Evolutionary conservation across 2,888 invertebrate genomes (phyloP).

Genomic region (Odontocerum albicorne): DNA sequence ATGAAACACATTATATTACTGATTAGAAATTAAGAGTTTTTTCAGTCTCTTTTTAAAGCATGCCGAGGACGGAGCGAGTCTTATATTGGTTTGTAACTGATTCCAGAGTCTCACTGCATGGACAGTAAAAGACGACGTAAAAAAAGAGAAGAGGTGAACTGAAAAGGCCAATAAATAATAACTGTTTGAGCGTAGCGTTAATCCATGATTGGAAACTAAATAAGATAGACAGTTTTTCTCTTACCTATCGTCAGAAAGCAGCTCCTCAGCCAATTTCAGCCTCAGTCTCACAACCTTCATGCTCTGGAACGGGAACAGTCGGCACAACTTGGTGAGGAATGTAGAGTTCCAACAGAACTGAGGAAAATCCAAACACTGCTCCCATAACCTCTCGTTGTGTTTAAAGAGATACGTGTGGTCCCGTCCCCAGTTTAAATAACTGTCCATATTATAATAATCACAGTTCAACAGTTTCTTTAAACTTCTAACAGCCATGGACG

Average conservation of each 20-base stretch:
- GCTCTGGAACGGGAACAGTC: slow-evolving; percentile 83
- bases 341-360: slow-evolving; percentile 61
- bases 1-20: too few species aligned
- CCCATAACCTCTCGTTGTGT: slow-evolving; percentile 84
- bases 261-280: slow-evolving; percentile 68
- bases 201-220: too few species aligned
- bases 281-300: slow-evolving; percentile 85
- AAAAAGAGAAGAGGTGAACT: too few species aligned
- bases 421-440: slow-evolving; percentile 78
- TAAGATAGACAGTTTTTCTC: slow-evolving; percentile 42
- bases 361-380: slow-evolving; percentile 56
- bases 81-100: too few species aligned
- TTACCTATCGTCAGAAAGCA: slow-evolving; percentile 73
- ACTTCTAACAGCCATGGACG: slow-evolving; percentile 66
- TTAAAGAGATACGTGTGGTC: slow-evolving; percentile 78
- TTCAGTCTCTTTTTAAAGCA: too few species aligned
- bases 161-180: too few species aligned
- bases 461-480: slow-evolving; percentile 75
- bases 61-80: too few species aligned
- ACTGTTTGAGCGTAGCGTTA: too few species aligned
- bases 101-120: too few species aligned
- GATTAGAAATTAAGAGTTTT: too few species aligned
- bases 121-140: too few species aligned
- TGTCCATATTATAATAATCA: slow-evolving; percentile 72
- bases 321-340: slow-evolving; percentile 78